Conservation (phyloP, 2,797 vertebrate genomes). For the Caiman crocodilus region DNA sequence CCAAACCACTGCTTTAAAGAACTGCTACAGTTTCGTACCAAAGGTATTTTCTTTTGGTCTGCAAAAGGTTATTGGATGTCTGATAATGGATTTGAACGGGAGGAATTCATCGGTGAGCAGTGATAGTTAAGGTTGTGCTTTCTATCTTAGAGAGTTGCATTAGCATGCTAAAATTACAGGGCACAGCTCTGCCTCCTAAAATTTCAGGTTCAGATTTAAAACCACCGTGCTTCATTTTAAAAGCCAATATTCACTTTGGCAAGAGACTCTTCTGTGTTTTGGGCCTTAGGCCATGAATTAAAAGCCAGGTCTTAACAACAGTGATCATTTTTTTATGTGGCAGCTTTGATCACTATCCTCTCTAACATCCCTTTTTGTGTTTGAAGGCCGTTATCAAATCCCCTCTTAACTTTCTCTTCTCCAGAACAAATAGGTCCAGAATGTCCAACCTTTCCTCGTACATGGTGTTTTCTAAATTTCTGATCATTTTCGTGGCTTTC, state of each 20-base stretch:
- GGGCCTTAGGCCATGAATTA: not conserved
- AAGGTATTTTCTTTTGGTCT: not conserved
- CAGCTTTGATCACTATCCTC: no score
- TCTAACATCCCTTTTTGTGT: no score
- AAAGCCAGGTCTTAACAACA: not conserved
- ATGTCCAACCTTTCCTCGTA: no score
- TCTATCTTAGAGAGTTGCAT: not conserved
- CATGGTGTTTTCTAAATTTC: no score
- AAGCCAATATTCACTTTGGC: not conserved
- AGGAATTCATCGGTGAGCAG: not conserved
- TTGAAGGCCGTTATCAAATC: no score
- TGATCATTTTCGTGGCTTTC: no score
- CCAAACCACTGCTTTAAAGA: not conserved
- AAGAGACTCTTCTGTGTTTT: not conserved
- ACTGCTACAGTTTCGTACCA: not conserved
- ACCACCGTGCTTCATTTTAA: not conserved
- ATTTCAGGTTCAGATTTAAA: not conserved
- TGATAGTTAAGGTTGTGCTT: not conserved
- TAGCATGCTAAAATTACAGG: not conserved
- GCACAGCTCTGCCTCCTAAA: not conserved
- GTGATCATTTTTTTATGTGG: not conserved
- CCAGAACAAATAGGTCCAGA: no score
- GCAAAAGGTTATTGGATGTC: not conserved
- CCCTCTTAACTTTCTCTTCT: no score
- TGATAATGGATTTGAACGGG: conserved; percentile 8